These are phyloP conservation scores for Apodemus speciosus DNA, from an alignment of 2,113 vertebrate species.

Conservation along the genomic window DNA sequence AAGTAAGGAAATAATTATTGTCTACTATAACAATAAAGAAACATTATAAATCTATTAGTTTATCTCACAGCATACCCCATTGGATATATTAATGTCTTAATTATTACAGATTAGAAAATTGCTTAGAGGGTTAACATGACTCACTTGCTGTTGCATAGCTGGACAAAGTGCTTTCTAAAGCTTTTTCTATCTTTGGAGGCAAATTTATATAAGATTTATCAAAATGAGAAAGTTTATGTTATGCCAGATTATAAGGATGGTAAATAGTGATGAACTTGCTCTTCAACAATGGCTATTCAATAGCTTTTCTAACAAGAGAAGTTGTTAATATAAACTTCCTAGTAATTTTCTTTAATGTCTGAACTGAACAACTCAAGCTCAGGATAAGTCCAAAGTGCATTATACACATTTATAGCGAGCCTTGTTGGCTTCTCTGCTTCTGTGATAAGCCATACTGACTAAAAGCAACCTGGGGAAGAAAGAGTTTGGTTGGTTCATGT, in stretches of 20 bases:
- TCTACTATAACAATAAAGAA: neutral
- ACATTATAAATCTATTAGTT: neutral
- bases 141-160: neutral
- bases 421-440: neutral
- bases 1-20: neutral
- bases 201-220: neutral
- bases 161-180: neutral
- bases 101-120: neutral
- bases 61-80: neutral
- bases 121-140: neutral
- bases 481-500: neutral
- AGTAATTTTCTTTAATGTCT: constrained; percentile 19
- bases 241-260: neutral
- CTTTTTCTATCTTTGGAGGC: neutral
- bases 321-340: neutral
- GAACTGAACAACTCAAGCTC: neutral
- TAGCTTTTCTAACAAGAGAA: neutral
- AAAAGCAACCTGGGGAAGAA: neutral
- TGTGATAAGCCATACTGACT: neutral
- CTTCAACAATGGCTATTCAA: no score
- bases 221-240: constrained; percentile 44
- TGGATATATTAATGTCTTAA: neutral
- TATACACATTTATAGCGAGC: neutral
- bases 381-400: neutral
- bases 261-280: constrained; percentile 31